phyloP scores from a whole-genome alignment of 2,888 invertebrate species.

The Chirona hameri region DNA sequence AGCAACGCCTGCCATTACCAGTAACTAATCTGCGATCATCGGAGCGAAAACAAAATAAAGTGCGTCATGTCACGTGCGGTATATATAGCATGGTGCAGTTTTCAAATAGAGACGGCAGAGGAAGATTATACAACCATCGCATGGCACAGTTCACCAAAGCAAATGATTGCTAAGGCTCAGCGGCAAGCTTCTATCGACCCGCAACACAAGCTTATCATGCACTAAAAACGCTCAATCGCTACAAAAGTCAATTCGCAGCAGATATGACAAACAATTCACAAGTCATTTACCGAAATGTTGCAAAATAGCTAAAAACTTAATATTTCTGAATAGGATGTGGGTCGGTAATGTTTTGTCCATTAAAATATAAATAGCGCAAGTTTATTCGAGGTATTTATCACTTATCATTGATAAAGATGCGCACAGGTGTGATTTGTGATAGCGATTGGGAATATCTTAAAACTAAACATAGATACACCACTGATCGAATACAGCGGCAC shows the following conservation, averaged over 20 bases:
- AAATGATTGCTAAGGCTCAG: not conserved
- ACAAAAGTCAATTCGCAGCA: not conserved
- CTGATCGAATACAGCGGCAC: not conserved
- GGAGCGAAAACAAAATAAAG: not conserved
- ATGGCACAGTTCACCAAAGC: not conserved
- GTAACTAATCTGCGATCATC: not conserved
- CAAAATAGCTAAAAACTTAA: not conserved
- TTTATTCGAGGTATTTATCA: too few species aligned
- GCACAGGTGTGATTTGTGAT: too few species aligned
- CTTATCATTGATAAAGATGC: too few species aligned
- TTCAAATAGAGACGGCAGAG: not conserved
- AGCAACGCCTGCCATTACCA: not conserved
- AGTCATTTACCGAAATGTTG: not conserved
- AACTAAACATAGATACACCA: not conserved
- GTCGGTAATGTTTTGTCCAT: too few species aligned
- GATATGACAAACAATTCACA: not conserved
- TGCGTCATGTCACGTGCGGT: not conserved
- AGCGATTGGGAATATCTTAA: not conserved
- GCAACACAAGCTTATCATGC: not conserved
- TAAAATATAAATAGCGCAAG: too few species aligned
- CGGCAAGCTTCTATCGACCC: not conserved
- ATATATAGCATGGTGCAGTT: not conserved
- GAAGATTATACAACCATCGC: not conserved
- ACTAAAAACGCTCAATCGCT: not conserved
- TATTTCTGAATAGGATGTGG: not conserved